Percentiles rank a stretch among this genome's conserved stretches.
Evolutionary conservation across 2,888 invertebrate genomes (phyloP).

Genomic region (Phanerotoma sp.): DNA sequence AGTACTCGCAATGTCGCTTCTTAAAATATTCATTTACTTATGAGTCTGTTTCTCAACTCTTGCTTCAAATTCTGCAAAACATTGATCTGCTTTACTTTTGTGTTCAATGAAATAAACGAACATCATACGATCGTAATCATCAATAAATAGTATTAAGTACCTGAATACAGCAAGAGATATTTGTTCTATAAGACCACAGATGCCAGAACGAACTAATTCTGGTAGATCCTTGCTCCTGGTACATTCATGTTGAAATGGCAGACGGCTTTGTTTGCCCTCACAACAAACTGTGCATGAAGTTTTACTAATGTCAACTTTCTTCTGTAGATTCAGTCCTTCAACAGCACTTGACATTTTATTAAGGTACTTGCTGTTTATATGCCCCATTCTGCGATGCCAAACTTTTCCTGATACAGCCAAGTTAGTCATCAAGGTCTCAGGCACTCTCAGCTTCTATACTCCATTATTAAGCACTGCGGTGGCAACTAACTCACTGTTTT

Average conservation of each 20-base stretch:
- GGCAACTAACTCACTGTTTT: not conserved
- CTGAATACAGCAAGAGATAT: not conserved
- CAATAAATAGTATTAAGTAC: conserved; percentile 11
- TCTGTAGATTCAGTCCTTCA: not conserved
- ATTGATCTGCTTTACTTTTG: conserved; percentile 7
- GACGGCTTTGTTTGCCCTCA: conserved; percentile 4
- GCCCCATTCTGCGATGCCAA: conserved; percentile 3
- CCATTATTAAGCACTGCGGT: no score
- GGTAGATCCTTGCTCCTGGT: not conserved
- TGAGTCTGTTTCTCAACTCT: conserved; percentile 7
- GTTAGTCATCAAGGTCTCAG: not conserved
- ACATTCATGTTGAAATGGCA: not conserved
- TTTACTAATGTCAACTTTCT: not conserved
- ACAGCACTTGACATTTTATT: not conserved
- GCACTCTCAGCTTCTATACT: no score
- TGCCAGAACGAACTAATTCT: conserved; percentile 8
- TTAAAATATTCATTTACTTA: conserved; percentile 11
- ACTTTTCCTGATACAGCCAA: not conserved
- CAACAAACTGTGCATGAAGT: not conserved
- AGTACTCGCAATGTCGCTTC: conserved; percentile 5
- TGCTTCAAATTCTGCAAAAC: not conserved
- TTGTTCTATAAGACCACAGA: conserved; percentile 17
- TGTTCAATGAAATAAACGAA: conserved; percentile 6
- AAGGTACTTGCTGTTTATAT: not conserved
- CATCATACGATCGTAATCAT: conserved; percentile 9